phyloP scores from a whole-genome alignment of 2,888 invertebrate species.

The Nymphalis urticae region DNA sequence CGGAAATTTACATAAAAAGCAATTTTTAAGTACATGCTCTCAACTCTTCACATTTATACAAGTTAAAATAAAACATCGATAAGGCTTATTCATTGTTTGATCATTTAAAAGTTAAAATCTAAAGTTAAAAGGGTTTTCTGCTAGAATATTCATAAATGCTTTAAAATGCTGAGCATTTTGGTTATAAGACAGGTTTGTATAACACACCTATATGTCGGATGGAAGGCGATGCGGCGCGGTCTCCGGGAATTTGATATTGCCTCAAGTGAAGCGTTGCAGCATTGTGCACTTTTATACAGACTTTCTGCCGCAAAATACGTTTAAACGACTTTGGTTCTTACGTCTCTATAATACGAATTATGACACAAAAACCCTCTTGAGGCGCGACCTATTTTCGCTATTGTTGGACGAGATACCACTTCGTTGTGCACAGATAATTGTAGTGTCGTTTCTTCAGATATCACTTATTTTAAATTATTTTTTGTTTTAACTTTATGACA shows the following conservation, averaged over 20 bases:
- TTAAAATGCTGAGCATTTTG: conserved; percentile 27
- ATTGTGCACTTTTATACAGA: conserved; percentile 61
- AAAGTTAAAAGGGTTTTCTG: conserved; percentile 16
- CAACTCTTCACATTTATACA: too few species aligned
- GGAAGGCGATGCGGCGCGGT: conserved; percentile 51
- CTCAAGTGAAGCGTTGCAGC: conserved; percentile 59
- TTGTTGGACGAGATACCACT: conserved; percentile 59
- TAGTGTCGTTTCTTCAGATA: conserved; percentile 52
- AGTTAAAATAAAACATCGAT: neutral
- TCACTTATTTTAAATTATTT: conserved; percentile 27
- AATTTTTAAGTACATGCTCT: too few species aligned
- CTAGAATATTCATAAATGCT: conserved; percentile 22
- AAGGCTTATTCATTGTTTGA: neutral
- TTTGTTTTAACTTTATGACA: neutral
- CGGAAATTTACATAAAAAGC: too few species aligned
- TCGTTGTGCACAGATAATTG: conserved; percentile 51
- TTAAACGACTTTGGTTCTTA: conserved; percentile 22
- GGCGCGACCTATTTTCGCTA: conserved; percentile 44
- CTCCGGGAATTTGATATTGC: conserved; percentile 58
- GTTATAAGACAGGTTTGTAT: conserved; percentile 26
- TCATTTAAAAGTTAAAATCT: conserved; percentile 4
- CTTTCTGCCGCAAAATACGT: conserved; percentile 18
- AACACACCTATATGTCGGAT: conserved; percentile 21
- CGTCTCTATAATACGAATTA: conserved; percentile 14
- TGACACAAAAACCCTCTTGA: conserved; percentile 10